Conservation (phyloP, 2,797 vertebrate genomes). For the Melanotaenia maccullochi region DNA sequence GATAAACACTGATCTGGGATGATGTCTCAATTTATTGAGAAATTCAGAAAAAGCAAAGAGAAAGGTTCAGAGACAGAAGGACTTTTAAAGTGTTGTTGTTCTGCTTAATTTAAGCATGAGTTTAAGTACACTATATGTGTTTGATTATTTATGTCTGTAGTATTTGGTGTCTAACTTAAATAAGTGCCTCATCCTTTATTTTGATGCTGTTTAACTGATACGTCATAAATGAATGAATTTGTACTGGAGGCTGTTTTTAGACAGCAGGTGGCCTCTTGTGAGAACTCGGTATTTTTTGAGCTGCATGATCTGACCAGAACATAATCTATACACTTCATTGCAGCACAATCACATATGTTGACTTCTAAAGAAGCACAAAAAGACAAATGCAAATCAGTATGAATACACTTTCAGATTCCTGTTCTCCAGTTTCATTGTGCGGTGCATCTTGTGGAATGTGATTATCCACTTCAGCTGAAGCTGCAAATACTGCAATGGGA, state of each 20-base stretch:
- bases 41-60: no score
- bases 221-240: constrained; percentile 5
- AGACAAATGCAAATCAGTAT: constrained; percentile 18
- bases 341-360: not conserved
- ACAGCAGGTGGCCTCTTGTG: constrained; percentile 14
- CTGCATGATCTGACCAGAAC: constrained; percentile 12
- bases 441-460: constrained; percentile 27
- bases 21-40: no score
- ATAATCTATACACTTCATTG: constrained; percentile 1
- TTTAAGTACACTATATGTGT: no score
- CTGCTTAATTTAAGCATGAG: no score
- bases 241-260: not conserved
- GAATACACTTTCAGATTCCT: constrained; percentile 15
- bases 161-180: no score
- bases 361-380: constrained; percentile 20
- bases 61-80: no score
- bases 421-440: constrained; percentile 30
- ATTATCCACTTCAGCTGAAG: constrained; percentile 54
- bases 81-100: no score
- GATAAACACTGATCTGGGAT: no score
- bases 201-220: not conserved
- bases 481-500: constrained; percentile 43
- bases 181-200: no score
- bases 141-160: no score
- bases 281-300: not conserved